Base-by-base conservation (phyloP, 1,140 invertebrate genomes). In the Apis mellifera region DNA sequence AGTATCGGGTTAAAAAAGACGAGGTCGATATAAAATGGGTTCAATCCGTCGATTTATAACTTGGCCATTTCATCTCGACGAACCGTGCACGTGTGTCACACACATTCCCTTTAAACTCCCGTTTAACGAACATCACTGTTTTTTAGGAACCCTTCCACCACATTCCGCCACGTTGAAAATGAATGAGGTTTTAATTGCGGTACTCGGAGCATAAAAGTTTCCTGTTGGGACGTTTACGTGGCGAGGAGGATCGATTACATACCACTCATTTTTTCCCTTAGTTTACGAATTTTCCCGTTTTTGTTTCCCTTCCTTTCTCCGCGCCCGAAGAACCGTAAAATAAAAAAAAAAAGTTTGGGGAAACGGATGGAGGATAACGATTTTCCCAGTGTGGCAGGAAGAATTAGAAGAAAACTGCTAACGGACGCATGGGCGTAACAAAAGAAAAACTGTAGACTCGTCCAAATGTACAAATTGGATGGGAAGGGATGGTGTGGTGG, bases 381-480 rank as follows among this genome's bases (percentile, higher is more conserved):
- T n/a, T 21, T n/a, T 21, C 1, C 1, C 32, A 42, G 5, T n/a
- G n/a, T n/a, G n/a, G n/a, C n/a, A n/a, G n/a, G 48, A n/a, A 8
- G 66, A 42, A 69, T 69, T 69, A 69, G 42, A 50, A 69, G 42
- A 50, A 50, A 50, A 50, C 66, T 69, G 5, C 32, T 42, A 50
- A 52, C 48, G 66, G 48, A 52, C 66, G 8, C 32, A 0, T 32
- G 32, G 21, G n/a, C 0, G 21, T 50, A 50, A 50, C 42, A 68
- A 50, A n/a, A 42, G 15, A 69, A 69, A 42, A 42, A 42, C 32
- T 42, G 48, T 50, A 13, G 66, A 76, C 60, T 62, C n/a, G n/a
- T 19, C 50, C 59, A 7, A 42, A 75, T 75, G 48, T 50, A 52
- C 60, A 79, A 79, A 79, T 79, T 79, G 7, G 2, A 15, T 17